Conservation (phyloP, 1,140 invertebrate species). For the Drosophila willistoni region DNA sequence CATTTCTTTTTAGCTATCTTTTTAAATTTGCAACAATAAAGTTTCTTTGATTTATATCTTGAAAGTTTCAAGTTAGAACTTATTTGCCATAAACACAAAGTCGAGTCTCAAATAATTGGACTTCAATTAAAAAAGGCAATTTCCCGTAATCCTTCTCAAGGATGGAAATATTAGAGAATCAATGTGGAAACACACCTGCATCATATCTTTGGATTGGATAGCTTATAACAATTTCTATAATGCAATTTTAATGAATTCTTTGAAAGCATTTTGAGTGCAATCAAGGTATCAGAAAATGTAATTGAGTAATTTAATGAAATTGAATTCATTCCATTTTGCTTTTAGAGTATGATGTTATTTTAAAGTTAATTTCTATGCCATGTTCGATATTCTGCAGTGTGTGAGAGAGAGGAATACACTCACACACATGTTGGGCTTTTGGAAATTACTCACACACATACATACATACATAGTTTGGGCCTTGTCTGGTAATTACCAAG, state of each 20-base stretch:
- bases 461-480: not conserved
- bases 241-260: not conserved
- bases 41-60: too few relatives aligned
- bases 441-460: not conserved
- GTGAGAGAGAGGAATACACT: not conserved
- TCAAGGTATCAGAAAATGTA: not conserved
- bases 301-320: not conserved
- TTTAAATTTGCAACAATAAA: too few relatives aligned
- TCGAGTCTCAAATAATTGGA: too few relatives aligned
- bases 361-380: not conserved
- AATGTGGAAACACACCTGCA: too few relatives aligned
- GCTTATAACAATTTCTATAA: too few relatives aligned
- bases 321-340: not conserved
- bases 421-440: not conserved
- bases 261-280: not conserved
- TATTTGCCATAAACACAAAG: too few relatives aligned
- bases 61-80: too few relatives aligned
- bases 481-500: slow-evolving; percentile 5
- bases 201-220: too few relatives aligned
- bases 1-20: too few relatives aligned
- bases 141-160: too few relatives aligned
- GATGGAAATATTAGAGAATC: too few relatives aligned
- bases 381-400: not conserved
- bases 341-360: slow-evolving; percentile 1
- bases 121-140: too few relatives aligned